Percentiles rank a stretch among this genome's conserved stretches.
Evolutionary conservation across 2,888 invertebrate species (phyloP).

Genomic region (Cremastobaeus sp.): DNA sequence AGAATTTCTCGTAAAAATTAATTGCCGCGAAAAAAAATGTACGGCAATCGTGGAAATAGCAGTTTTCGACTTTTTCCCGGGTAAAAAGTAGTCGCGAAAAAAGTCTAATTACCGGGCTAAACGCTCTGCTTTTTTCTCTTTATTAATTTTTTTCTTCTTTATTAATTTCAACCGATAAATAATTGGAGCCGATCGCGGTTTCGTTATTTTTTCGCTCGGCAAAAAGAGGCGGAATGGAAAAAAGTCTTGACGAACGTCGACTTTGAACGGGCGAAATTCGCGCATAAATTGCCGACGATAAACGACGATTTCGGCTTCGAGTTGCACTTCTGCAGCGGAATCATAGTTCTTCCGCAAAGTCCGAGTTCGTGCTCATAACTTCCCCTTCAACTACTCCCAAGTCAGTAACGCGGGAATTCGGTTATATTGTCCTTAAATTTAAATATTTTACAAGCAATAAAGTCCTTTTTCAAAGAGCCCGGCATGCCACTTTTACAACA

Average conservation of each 20-base stretch:
- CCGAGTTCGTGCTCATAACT: slow-evolving; percentile 35
- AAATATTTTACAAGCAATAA: slow-evolving; percentile 19
- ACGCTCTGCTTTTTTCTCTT: neutral
- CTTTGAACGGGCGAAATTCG: no score
- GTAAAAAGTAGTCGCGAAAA: slow-evolving; percentile 20
- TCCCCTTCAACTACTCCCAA: slow-evolving; percentile 27
- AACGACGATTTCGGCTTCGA: neutral
- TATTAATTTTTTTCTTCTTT: neutral
- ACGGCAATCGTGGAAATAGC: slow-evolving; percentile 42
- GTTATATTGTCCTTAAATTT: slow-evolving; percentile 22
- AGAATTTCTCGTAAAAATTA: slow-evolving; percentile 62
- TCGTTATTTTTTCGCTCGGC: neutral
- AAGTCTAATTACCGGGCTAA: slow-evolving; percentile 17
- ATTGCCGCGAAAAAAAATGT: slow-evolving; percentile 55
- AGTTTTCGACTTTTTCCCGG: slow-evolving; percentile 39
- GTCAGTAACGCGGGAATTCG: slow-evolving; percentile 18
- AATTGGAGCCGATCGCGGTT: neutral
- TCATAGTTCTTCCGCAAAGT: slow-evolving; percentile 23
- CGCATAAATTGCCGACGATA: neutral
- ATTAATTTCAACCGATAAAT: slow-evolving; percentile 17
- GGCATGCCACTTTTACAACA: no score
- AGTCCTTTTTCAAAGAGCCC: slow-evolving; percentile 2
- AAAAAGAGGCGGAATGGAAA: no score
- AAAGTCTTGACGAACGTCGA: no score
- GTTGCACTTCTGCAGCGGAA: slow-evolving; percentile 5